Percentiles rank a stretch among this genome's conserved stretches.
phyloP scores from a whole-genome alignment of 2,888 invertebrate genomes.

The Pristionchus arcanus region DNA sequence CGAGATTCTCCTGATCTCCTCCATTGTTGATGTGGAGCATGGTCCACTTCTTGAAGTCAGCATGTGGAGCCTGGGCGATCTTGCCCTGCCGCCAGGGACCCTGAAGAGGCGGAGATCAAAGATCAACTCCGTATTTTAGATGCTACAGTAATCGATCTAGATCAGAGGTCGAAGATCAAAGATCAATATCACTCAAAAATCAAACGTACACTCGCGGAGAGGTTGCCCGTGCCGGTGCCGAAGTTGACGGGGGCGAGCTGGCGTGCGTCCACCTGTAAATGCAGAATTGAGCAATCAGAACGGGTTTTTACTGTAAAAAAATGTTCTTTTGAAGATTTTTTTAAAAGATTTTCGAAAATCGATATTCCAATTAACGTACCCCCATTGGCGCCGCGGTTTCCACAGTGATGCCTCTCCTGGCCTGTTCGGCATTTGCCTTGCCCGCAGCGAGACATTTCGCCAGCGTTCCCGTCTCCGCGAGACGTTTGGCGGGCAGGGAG shows the following conservation, averaged over 20 bases:
- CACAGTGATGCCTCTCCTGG: constrained; percentile 1
- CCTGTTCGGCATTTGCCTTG: neutral
- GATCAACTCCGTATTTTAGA: too few species aligned
- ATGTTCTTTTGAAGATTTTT: too few species aligned
- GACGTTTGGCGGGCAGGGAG: neutral
- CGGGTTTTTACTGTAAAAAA: too few species aligned
- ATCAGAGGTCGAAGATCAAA: too few species aligned
- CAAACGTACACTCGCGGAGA: neutral
- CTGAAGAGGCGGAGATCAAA: neutral
- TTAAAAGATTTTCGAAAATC: neutral
- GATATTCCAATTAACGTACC: neutral
- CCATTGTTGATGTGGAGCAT: constrained; percentile 4
- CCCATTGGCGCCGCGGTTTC: neutral
- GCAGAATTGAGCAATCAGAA: too few species aligned
- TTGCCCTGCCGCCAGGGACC: constrained; percentile 11
- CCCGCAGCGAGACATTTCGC: neutral
- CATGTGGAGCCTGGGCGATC: neutral
- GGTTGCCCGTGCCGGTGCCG: neutral
- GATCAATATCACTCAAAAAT: too few species aligned
- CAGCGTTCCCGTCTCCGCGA: neutral
- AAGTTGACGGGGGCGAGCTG: neutral
- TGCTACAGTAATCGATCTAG: neutral
- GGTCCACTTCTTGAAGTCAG: neutral
- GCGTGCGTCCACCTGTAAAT: constrained; percentile 20
- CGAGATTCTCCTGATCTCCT: neutral